These are phyloP conservation scores for Anarrhichthys ocellatus DNA, from an alignment of 2,113 vertebrate species.

Conservation along the genomic window DNA sequence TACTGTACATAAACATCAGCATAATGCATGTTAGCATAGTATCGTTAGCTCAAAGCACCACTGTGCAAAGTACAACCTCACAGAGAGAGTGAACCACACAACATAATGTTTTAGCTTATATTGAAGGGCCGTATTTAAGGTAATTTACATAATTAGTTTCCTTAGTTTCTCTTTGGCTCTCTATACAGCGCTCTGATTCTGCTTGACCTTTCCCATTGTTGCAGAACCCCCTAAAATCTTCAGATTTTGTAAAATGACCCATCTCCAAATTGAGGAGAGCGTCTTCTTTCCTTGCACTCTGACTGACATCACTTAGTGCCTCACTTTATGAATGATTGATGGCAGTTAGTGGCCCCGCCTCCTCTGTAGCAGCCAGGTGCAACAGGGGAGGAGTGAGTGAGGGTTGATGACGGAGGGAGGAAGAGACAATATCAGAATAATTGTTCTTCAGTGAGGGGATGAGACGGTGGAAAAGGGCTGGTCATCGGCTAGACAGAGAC, in stretches of 20 bases:
- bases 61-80: background rate
- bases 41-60: background rate
- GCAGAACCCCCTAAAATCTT: background rate
- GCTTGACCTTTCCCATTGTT: slow-evolving; percentile 9
- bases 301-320: slow-evolving; percentile 45
- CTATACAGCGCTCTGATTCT: background rate
- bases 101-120: background rate
- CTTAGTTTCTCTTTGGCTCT: background rate
- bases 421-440: slow-evolving; percentile 22
- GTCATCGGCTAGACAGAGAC: slow-evolving; percentile 32
- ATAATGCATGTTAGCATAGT: background rate
- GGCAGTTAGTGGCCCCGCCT: slow-evolving; percentile 11
- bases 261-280: slow-evolving; percentile 15
- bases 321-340: slow-evolving; percentile 66
- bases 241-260: slow-evolving; percentile 30
- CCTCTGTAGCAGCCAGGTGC: slow-evolving; percentile 20
- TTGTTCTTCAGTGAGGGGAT: slow-evolving; percentile 19
- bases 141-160: background rate
- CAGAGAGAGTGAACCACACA: background rate
- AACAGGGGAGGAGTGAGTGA: slow-evolving; percentile 13
- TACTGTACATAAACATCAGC: background rate
- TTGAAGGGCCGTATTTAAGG: background rate
- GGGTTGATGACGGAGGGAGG: slow-evolving; percentile 1
- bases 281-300: slow-evolving; percentile 11
- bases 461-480: slow-evolving; percentile 11